phyloP scores from a whole-genome alignment of 2,797 vertebrate genomes.

The Mus minutoides region DNA sequence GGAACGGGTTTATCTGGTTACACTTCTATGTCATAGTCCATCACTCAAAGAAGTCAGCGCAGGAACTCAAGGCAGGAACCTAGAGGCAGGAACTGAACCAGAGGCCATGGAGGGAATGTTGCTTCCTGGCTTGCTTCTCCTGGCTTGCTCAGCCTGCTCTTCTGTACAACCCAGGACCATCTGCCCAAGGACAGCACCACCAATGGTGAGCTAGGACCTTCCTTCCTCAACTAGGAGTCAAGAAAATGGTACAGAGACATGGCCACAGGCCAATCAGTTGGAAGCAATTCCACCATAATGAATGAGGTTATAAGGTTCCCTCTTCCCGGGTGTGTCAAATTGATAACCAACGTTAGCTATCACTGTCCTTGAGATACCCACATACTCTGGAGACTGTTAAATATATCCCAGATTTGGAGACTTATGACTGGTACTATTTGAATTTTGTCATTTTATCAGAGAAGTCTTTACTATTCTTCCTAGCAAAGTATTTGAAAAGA shows the following conservation, averaged over 20 bases:
- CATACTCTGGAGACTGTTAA: neutral
- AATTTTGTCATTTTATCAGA: neutral
- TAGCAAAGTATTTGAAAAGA: slow-evolving; percentile 18
- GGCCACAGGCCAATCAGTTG: neutral
- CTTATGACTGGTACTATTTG: neutral
- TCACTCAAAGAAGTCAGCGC: neutral
- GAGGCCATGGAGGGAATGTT: neutral
- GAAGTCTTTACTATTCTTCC: neutral
- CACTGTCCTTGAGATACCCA: neutral
- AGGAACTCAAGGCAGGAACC: neutral
- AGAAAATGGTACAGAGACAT: neutral
- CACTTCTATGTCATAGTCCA: neutral
- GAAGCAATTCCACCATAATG: neutral
- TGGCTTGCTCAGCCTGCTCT: neutral
- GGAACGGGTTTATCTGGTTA: neutral
- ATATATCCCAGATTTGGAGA: neutral
- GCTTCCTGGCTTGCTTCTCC: neutral
- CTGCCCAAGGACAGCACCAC: neutral
- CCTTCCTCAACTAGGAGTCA: neutral
- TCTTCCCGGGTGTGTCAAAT: neutral
- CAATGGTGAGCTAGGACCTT: neutral
- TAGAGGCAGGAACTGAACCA: neutral
- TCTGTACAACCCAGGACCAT: neutral
- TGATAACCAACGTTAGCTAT: neutral
- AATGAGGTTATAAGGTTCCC: neutral